Base-by-base conservation (phyloP, 2,888 invertebrate species). In the Leptarthrus brevirostris region DNA sequence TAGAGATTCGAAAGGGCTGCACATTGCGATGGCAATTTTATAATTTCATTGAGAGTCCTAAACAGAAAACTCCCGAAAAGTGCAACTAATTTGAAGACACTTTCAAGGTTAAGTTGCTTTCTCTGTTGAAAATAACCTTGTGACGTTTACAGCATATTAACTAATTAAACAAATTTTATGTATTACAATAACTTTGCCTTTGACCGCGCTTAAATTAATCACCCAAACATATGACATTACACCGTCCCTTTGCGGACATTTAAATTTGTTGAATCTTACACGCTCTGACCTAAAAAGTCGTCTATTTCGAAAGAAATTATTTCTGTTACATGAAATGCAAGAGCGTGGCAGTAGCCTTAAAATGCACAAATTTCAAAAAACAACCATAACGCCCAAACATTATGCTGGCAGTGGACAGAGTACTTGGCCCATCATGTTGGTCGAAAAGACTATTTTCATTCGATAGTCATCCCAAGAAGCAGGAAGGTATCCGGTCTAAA, bases 401-500 rank as follows among this genome's bases (percentile, higher is more conserved):
- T 36, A 58, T 36, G 34, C 58, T 58, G 58, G 36, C 58, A 20
- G 10, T 58, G 58, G 36, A 36, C 36, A 36, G n/a, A 58, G 58
- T 16, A 58, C 58, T 58, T 58, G 58, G 58, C 58, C 58, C 36
- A n/a, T n/a, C n/a, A 58, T 58, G 36, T 58, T 58, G 58, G 58
- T 16, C 36, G 36, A 20, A 58, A 20, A 58, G 4, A 18, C 36
- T 34, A 58, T 18, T 58, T 56, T 34, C 10, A 58, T 34, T 24
- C 26, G 24, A 16, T 16, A 56, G 24, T 18, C 58, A 58, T 58
- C 58, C 20, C 58, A 8, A 58, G 36, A 47, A 47, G 64, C 64
- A 66, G 47, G 47, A 66, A 66, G 64, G 64, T 66, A 66, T 66
- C 64, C 64, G 64, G 64, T 66, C 64, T 66, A 66, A 47, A 66